Evolutionary conservation across 35 echinoderm and acorn worm genomes (phyloP), one percentile per base, ranked within the genome.

Genomic region (Ophiothrix spiculata): DNA sequence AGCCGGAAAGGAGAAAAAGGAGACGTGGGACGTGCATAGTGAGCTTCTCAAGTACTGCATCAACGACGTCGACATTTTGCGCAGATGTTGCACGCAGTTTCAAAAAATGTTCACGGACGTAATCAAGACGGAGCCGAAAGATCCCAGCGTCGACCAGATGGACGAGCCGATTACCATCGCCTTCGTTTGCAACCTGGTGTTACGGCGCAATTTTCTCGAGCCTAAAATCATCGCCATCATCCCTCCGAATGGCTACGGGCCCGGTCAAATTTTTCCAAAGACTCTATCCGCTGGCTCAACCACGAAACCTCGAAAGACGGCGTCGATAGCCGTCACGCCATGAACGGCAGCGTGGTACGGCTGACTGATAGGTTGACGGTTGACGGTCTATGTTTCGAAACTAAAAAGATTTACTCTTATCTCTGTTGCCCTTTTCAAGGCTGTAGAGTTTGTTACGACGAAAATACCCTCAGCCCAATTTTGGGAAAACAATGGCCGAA

Each of bases 41-140:
- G 85, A 93, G 86, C 38, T 93, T 1, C 14, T 81, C 0, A 77
- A 77, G 4, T 98, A 89, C 33, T 98, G 91, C 46, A 80, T 78
- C 4, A 80, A 33, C 19, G 90, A 97, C 73, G 95, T 93, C 0
- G 33, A 98, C 29, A 89, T 98, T 49, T 83, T 98, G 0, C 38
- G 81, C 34, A 63, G 56, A 46, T 80, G 91, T 45, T 93, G 88
- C 32, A 34, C 85, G 36, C 56, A 78, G 25, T 97, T 93, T 41
- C 49, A 91, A 46, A 64, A 31, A 19, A 45, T 97, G 6, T 90
- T 97, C n/a, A 83, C 83, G 54, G 21, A 77, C 19, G 56, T 90
- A 38, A 83, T 84, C 3, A 34, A 35, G 14, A 75, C 1, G 37
- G 23, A 11, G 11, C 15, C 1, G 2, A 32, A 82, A 0, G 69